phyloP scores from a whole-genome alignment of 2,797 vertebrate genomes.

The Zalophus californianus region DNA sequence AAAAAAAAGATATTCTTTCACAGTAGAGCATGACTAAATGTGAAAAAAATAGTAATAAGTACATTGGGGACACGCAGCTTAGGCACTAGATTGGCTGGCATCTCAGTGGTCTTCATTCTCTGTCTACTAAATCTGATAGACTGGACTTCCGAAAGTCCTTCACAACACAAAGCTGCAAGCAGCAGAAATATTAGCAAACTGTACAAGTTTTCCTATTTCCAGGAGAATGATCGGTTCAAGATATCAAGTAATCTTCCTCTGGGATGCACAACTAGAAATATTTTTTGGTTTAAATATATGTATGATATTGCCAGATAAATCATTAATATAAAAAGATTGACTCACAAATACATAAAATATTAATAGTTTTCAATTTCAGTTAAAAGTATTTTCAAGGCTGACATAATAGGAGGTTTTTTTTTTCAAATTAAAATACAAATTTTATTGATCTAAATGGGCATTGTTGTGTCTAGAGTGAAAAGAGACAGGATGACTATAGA shows the following conservation, averaged over 20 bases:
- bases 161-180: neutral
- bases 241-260: neutral
- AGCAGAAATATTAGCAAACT: neutral
- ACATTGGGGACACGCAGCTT: neutral
- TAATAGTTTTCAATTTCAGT: slow-evolving; percentile 6
- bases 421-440: neutral
- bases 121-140: neutral
- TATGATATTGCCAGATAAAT: neutral
- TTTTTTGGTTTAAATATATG: neutral
- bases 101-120: neutral
- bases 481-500: neutral
- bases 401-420: neutral
- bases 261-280: neutral
- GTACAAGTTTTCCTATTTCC: neutral
- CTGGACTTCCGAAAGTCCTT: neutral
- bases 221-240: neutral
- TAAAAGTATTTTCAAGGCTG: slow-evolving; percentile 35
- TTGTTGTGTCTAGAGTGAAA: neutral
- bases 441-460: neutral
- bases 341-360: neutral
- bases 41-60: slow-evolving; percentile 45
- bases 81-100: neutral
- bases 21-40: neutral
- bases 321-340: neutral
- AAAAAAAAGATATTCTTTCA: neutral